Base-by-base conservation (phyloP, 2,797 vertebrate species). In the Eulemur coronatus region DNA sequence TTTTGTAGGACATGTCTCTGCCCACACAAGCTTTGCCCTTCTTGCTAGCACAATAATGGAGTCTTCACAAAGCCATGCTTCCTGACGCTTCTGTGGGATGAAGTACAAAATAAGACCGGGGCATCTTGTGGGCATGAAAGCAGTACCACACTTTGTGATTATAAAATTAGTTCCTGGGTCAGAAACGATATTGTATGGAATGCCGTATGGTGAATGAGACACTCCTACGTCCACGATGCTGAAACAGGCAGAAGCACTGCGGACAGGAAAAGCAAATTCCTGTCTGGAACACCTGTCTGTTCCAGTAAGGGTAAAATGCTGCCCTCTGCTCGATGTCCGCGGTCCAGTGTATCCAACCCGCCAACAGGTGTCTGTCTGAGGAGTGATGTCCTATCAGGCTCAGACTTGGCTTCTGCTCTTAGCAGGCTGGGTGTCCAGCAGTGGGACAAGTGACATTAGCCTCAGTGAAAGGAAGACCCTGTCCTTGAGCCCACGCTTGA, bases 111-210 rank as follows among this genome's bases (percentile, higher is more conserved):
- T 14, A 52, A 86, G 50, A 57, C 73, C 50, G 43, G 43, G 5
- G 50, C 59, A 14, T 84, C 38, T 41, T 63, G 50, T 30, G 73
- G 69, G 55, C 89, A 86, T 89, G 84, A 78, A 96, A 93, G 55
- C n/a, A 75, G 87, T 75, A 63, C 86, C 61, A 95, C 35, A 46
- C 43, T 46, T 93, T 41, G 55, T 63, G 52, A 1, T 65, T 89
- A n/a, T 87, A 91, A 93, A 95, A 95, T 93, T 73, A 95, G 81
- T 94, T 63, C 50, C 69, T 94, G 65, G 28, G 63, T 78, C 89
- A 97, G 63, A 78, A 94, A 55, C 48, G 73, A 61, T 69, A 91
- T 20, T 48, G 12, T 69, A 48, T 91, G 69, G 82, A 91, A 96
- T 81, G 38, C 26, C 86, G 70, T 52, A 65, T 89, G 82, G 79